phyloP scores from a whole-genome alignment of 2,888 invertebrate genomes.

The Oscheius onirici region DNA sequence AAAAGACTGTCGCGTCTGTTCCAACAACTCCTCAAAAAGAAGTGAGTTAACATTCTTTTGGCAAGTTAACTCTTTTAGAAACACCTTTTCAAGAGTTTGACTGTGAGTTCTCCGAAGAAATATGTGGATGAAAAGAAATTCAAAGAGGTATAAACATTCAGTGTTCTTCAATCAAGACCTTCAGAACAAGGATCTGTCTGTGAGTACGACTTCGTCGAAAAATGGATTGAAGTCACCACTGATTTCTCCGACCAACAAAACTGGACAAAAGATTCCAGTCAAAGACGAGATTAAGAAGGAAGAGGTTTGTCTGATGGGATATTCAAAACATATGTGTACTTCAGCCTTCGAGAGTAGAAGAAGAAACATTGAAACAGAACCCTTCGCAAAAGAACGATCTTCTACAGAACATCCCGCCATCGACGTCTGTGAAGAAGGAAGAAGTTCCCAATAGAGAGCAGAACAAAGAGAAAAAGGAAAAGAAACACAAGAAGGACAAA shows the following conservation, averaged over 20 bases:
- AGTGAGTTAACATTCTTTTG: too few species aligned
- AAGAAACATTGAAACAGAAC: background rate
- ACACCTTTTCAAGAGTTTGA: too few species aligned
- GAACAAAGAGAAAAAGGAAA: slow-evolving; percentile 26
- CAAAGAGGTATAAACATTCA: slow-evolving; percentile 1
- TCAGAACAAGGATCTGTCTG: background rate
- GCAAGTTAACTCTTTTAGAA: too few species aligned
- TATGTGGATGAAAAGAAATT: background rate
- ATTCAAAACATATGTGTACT: too few species aligned
- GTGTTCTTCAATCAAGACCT: background rate
- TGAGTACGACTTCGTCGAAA: too few species aligned
- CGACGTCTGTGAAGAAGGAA: slow-evolving; percentile 4
- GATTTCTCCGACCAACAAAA: background rate
- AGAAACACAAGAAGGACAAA: slow-evolving; percentile 19
- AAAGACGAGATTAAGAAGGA: background rate
- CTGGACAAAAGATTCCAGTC: background rate
- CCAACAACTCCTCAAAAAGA: too few species aligned
- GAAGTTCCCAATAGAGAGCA: background rate
- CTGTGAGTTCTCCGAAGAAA: too few species aligned
- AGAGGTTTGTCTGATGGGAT: too few species aligned
- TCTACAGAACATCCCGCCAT: background rate
- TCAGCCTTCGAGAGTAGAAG: too few species aligned
- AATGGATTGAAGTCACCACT: too few species aligned
- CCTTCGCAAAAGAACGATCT: background rate
- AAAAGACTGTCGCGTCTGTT: too few species aligned